Percentiles rank a stretch among this genome's conserved stretches.
These are phyloP conservation scores for Dasyprocta punctata DNA, from an alignment of 2,113 vertebrate genomes.

Conservation along the genomic window DNA sequence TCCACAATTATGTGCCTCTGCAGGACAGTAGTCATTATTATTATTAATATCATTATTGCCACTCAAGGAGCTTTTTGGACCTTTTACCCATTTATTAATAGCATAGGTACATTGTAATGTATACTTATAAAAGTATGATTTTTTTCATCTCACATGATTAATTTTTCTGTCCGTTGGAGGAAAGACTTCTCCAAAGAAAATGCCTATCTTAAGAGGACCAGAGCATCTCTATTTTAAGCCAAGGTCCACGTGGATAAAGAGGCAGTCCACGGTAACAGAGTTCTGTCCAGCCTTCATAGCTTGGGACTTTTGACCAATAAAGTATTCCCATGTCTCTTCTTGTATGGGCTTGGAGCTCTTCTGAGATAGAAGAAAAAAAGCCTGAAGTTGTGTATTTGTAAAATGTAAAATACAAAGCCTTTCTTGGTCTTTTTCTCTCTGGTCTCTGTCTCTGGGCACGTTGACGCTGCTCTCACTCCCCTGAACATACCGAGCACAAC, in stretches of 20 bases:
- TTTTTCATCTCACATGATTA: neutral
- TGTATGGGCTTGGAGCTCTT: too few species aligned
- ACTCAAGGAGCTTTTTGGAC: neutral
- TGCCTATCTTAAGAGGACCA: neutral
- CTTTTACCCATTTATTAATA: neutral
- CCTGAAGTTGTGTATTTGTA: neutral
- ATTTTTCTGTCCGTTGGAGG: neutral
- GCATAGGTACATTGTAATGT: neutral
- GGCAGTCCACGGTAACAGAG: too few species aligned
- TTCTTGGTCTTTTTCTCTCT: fast-evolving
- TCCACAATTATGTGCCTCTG: neutral
- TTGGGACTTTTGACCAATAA: neutral
- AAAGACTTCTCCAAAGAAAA: neutral
- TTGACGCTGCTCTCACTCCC: neutral
- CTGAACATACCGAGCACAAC: neutral
- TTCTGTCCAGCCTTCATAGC: neutral
- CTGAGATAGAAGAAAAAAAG: neutral
- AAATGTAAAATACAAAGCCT: neutral
- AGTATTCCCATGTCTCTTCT: fast-evolving
- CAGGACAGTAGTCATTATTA: neutral
- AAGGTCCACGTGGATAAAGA: neutral
- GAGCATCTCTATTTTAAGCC: neutral
- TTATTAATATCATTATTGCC: neutral
- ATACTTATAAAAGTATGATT: neutral
- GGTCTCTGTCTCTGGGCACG: neutral